phyloP scores from a whole-genome alignment of 1,140 invertebrate species.

The Orussus abietinus region DNA sequence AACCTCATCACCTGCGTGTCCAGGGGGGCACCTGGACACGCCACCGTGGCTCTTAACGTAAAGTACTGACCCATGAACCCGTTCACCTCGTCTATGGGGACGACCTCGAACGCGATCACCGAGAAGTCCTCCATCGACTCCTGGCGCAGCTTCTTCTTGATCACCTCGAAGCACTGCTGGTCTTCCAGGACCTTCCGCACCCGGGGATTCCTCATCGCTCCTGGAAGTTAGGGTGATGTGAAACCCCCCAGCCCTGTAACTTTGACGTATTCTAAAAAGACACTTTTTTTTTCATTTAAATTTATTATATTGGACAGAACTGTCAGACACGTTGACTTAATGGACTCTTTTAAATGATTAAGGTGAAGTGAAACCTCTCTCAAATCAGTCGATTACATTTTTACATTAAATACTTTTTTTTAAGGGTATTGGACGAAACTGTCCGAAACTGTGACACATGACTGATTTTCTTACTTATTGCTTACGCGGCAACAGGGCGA shows the following conservation, averaged over 20 bases:
- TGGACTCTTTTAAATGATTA: too few relatives aligned
- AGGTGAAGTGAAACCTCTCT: too few relatives aligned
- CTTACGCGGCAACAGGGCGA: too few relatives aligned
- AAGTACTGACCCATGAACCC: constrained; percentile 42
- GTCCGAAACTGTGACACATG: too few relatives aligned
- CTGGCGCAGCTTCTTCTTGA: constrained; percentile 48
- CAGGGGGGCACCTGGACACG: constrained; percentile 12
- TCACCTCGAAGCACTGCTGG: constrained; percentile 55
- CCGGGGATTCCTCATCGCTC: constrained; percentile 10
- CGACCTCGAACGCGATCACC: constrained; percentile 32
- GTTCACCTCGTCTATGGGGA: constrained; percentile 27
- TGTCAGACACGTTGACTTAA: too few relatives aligned
- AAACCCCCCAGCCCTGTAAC: constrained; percentile 2
- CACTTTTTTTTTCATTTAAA: neutral
- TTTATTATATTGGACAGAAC: too few relatives aligned
- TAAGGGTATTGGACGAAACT: too few relatives aligned
- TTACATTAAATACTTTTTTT: too few relatives aligned
- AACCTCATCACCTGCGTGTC: constrained; percentile 41
- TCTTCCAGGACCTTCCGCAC: constrained; percentile 46
- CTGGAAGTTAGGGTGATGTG: neutral
- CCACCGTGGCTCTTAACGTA: constrained; percentile 28
- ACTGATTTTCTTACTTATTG: too few relatives aligned
- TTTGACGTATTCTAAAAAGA: too few relatives aligned
- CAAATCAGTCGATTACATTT: too few relatives aligned
- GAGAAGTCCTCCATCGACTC: constrained; percentile 40